These are phyloP conservation scores for Tretioscincus oriximinensis DNA, from an alignment of 2,113 vertebrate genomes.

Conservation along the genomic window DNA sequence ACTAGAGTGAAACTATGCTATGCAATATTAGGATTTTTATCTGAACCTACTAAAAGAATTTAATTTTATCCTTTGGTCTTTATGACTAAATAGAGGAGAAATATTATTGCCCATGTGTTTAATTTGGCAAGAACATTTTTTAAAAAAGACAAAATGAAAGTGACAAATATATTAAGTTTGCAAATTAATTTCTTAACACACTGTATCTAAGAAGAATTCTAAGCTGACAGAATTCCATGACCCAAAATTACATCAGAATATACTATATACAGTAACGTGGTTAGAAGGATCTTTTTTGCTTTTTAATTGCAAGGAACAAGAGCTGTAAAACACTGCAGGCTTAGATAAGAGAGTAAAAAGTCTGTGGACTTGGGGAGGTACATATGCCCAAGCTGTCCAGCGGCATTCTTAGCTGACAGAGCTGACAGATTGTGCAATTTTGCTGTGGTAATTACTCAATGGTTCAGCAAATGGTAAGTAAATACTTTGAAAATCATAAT, in stretches of 20 bases:
- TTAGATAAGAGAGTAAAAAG: not conserved
- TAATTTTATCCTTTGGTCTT: not conserved
- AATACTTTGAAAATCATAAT: conserved; percentile 69
- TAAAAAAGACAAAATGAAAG: not conserved
- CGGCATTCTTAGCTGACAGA: conserved; percentile 57
- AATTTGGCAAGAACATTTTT: not conserved
- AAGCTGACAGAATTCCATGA: not conserved
- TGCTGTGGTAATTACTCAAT: conserved; percentile 72
- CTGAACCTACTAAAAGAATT: not conserved
- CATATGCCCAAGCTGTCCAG: conserved; percentile 63
- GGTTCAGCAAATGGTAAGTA: conserved; percentile 76
- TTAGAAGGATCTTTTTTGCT: conserved; percentile 16
- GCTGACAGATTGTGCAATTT: conserved; percentile 70
- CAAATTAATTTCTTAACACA: not conserved
- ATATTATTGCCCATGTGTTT: not conserved
- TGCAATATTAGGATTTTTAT: not conserved
- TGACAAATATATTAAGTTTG: not conserved
- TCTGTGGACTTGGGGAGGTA: conserved; percentile 53
- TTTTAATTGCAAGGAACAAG: not conserved
- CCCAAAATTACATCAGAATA: not conserved
- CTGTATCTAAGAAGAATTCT: not conserved
- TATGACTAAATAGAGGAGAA: not conserved
- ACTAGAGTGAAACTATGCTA: not conserved
- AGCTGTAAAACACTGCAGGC: conserved; percentile 22
- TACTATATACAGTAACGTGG: not conserved